Evolutionary conservation across 2,888 invertebrate genomes (phyloP), one percentile per base, ranked within the genome.

Genomic region (Elmis aenea): DNA sequence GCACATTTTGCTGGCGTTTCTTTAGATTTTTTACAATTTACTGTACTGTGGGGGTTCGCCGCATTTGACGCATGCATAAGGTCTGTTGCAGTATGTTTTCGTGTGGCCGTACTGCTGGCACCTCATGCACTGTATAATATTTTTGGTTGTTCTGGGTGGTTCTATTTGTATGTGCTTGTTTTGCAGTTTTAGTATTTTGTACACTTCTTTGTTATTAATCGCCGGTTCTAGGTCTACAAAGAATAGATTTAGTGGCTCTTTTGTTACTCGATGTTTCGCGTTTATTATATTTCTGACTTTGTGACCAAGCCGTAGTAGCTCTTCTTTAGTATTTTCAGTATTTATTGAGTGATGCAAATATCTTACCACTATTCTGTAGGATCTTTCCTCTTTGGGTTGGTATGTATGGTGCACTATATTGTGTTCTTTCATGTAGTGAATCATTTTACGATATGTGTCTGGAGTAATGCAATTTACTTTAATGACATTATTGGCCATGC

Each of bases 41-140:
- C 13, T 5, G 45, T 43, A 8, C 12, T 12, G 24, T 50, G 46
- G n/a, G 39, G 23, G n/a, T n/a, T 26, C 23, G 8, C 36, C 42
- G 30, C 48, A 52, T 40, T 48, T 48, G 1, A 50, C 48, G 24
- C 46, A 48, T 5, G 24, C 26, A 10, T 24, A 42, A 5, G 34
- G 28, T 28, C 36, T 15, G 10, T 23, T 38, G 25, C 50, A 50
- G 32, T 51, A 53, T 8, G 33, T 35, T n/a, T n/a, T n/a, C n/a
- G n/a, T n/a, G n/a, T n/a, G n/a, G n/a, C n/a, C n/a, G n/a, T n/a
- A n/a, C n/a, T 23, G n/a, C 33, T 55, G 54, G 26, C 54, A 54
- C n/a, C 46, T 26, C 6, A 12, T 38, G 24, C 52, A 49, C 24
- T 46, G 46, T 9, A 27, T 18, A 41, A 47, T 28, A 11, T 27